phyloP scores from a whole-genome alignment of 2,888 invertebrate genomes.

The Glyphotaelius pellucidus region DNA sequence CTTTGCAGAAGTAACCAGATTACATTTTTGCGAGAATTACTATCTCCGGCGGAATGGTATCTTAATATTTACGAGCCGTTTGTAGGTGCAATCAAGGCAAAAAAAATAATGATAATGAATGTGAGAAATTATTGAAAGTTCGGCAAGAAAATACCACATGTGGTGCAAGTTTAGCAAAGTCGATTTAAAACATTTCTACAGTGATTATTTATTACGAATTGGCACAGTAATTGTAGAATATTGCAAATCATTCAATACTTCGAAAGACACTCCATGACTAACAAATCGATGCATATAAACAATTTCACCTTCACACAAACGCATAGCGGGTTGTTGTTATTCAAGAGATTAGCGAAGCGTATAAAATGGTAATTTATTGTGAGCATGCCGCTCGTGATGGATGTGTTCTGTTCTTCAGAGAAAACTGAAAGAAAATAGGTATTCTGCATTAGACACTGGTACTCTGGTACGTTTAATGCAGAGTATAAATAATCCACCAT shows the following conservation, averaged over 20 bases:
- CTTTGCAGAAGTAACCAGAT: no score
- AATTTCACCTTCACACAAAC: neutral
- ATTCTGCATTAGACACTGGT: neutral
- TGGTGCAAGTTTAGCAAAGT: no score
- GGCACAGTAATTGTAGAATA: neutral
- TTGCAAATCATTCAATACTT: neutral
- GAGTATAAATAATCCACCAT: neutral
- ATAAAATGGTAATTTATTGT: neutral
- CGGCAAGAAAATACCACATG: neutral
- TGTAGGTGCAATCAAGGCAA: neutral
- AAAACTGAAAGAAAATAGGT: neutral
- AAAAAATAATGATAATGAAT: neutral
- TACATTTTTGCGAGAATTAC: no score
- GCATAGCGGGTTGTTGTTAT: neutral
- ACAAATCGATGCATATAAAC: neutral
- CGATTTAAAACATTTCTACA: neutral
- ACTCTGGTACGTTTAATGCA: neutral
- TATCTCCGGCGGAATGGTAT: no score
- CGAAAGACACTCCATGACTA: neutral
- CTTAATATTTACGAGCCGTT: no score
- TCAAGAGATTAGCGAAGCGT: neutral
- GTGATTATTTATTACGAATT: neutral
- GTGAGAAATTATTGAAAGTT: neutral
- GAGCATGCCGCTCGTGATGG: neutral
- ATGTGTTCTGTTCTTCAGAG: neutral